These are phyloP conservation scores for Manis pentadactyla DNA, from an alignment of 2,797 vertebrate genomes.

Conservation along the genomic window DNA sequence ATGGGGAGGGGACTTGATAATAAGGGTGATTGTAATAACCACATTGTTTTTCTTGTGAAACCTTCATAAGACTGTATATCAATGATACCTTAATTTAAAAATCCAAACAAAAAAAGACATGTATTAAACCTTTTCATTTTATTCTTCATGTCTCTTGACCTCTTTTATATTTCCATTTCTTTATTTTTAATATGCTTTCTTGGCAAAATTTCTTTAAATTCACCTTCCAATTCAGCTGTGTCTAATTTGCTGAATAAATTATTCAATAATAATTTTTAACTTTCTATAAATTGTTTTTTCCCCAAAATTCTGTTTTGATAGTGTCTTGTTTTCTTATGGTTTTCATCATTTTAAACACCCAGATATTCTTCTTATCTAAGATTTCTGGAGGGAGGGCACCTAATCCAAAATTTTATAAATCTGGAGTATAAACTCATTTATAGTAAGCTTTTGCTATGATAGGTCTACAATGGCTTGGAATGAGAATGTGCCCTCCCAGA, in stretches of 20 bases:
- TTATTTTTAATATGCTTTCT: conserved; percentile 31
- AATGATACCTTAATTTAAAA: too few species aligned
- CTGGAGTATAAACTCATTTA: background rate
- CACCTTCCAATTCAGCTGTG: conserved; percentile 4
- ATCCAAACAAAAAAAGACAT: background rate
- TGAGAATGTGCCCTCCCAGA: background rate
- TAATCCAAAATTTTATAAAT: conserved; percentile 29
- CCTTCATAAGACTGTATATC: too few species aligned
- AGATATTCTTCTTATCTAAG: conserved; percentile 48
- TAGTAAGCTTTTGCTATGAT: conserved; percentile 2
- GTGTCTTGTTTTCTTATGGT: background rate
- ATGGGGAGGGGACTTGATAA: too few species aligned
- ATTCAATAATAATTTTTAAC: conserved; percentile 21
- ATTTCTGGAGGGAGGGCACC: background rate
- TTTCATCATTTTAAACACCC: conserved; percentile 45
- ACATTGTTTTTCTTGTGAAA: too few species aligned
- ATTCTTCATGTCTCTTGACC: conserved; percentile 20
- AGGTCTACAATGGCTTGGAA: background rate
- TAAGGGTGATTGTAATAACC: too few species aligned
- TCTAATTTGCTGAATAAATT: conserved; percentile 56
- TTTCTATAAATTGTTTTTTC: background rate
- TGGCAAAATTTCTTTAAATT: conserved; percentile 23
- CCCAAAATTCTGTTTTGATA: conserved; percentile 16
- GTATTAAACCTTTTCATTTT: conserved; percentile 1
- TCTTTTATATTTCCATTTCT: conserved; percentile 6